Conservation (phyloP, 2,888 invertebrate species). For the Drosophila leonis region DNA sequence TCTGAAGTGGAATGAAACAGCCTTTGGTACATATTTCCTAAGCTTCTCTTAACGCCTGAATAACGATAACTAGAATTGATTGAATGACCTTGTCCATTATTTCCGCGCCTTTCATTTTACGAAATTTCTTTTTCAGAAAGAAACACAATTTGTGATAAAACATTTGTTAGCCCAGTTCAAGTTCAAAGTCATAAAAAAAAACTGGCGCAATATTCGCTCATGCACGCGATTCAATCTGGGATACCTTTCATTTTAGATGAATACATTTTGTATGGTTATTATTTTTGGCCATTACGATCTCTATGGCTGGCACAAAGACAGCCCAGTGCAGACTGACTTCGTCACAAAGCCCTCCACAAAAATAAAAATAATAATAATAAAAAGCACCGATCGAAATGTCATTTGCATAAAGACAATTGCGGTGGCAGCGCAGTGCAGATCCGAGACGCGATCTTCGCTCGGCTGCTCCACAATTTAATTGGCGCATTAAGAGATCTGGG, state of each 20-base stretch:
- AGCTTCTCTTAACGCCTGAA: no score
- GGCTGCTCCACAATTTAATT: conserved; percentile 65
- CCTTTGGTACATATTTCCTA: neutral
- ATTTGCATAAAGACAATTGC: conserved; percentile 76
- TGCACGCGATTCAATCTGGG: conserved; percentile 51
- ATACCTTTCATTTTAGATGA: conserved; percentile 74
- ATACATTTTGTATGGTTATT: conserved; percentile 65
- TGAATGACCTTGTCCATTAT: conserved; percentile 18
- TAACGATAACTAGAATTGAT: neutral
- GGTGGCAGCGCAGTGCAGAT: conserved; percentile 11
- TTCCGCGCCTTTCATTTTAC: conserved; percentile 46
- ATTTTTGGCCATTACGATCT: conserved; percentile 53
- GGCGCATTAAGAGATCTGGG: conserved; percentile 63
- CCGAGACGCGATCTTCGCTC: conserved; percentile 24
- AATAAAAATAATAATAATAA: conserved; percentile 5
- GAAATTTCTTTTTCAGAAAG: conserved; percentile 63
- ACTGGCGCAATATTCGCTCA: conserved; percentile 59
- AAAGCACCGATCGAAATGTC: conserved; percentile 56
- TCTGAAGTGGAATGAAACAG: neutral
- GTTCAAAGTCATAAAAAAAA: conserved; percentile 78
- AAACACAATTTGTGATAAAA: neutral
- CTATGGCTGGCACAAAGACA: conserved; percentile 24
- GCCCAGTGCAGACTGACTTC: conserved; percentile 17
- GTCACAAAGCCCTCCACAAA: conserved; percentile 14
- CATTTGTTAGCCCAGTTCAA: conserved; percentile 59